These are phyloP conservation scores for Trachymyrmex septentrionalis DNA, from an alignment of 1,140 invertebrate species.

Conservation along the genomic window DNA sequence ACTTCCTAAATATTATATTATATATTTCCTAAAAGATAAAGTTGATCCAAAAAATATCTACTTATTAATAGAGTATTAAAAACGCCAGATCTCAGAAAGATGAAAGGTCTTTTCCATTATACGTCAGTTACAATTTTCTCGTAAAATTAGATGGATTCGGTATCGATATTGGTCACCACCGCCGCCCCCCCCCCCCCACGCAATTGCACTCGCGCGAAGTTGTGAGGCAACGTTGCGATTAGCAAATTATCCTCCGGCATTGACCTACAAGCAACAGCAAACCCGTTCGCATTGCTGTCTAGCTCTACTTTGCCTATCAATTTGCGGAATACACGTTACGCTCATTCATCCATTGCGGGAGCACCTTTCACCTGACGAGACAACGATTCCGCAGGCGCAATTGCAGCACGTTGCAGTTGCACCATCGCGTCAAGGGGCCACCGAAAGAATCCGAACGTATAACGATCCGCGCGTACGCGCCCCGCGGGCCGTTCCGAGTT, in stretches of 20 bases:
- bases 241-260: conserved; percentile 55
- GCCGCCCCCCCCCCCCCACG: too few species aligned
- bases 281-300: conserved; percentile 10
- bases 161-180: conserved; percentile 20
- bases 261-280: conserved; percentile 50
- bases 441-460: conserved; percentile 53
- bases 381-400: background rate
- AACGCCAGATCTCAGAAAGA: background rate
- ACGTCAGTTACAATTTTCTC: background rate
- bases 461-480: conserved; percentile 47
- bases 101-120: background rate
- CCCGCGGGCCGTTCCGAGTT: conserved; percentile 5
- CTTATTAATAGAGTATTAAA: background rate
- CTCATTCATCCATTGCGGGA: conserved; percentile 26
- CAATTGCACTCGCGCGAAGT: conserved; percentile 20
- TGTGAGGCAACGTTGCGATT: conserved; percentile 42
- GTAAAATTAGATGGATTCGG: background rate
- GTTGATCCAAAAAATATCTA: background rate
- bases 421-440: conserved; percentile 4
- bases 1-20: background rate
- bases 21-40: background rate
- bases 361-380: conserved; percentile 60
- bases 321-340: conserved; percentile 46
- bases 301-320: conserved; percentile 57
- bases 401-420: background rate